Evolutionary conservation across 2,797 vertebrate genomes (phyloP).

Genomic region (Aratinga solstitialis): DNA sequence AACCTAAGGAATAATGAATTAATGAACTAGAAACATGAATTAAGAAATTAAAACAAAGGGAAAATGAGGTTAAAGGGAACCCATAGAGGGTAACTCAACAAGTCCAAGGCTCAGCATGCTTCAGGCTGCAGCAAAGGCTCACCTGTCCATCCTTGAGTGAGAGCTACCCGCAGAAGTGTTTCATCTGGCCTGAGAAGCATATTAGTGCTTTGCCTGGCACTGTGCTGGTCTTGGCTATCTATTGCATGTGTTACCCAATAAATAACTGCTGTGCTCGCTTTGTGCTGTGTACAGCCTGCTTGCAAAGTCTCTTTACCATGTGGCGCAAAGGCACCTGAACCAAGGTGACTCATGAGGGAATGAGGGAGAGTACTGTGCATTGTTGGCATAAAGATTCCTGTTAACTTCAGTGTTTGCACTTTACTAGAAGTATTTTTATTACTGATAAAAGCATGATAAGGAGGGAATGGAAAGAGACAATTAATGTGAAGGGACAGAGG

Average conservation of each 20-base stretch:
- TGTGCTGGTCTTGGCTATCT: neutral
- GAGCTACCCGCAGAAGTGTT: neutral
- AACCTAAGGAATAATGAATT: neutral
- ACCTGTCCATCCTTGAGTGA: neutral
- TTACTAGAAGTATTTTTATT: neutral
- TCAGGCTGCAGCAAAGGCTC: neutral
- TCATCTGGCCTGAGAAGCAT: fast-evolving
- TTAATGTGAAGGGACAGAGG: neutral
- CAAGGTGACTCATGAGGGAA: neutral
- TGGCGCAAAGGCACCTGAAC: neutral
- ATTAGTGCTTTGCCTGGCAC: neutral
- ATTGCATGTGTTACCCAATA: neutral
- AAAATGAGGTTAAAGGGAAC: neutral
- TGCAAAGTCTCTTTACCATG: neutral
- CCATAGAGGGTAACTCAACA: neutral
- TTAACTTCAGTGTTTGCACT: neutral
- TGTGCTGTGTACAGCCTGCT: neutral
- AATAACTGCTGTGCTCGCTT: neutral
- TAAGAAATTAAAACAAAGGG: neutral
- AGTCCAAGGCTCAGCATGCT: neutral
- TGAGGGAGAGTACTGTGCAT: neutral
- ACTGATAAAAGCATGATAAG: neutral
- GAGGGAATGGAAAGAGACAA: neutral
- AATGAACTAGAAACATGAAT: neutral
- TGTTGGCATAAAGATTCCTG: neutral